Base-by-base conservation (phyloP, 2,888 invertebrate species). In the Euclidia mi region DNA sequence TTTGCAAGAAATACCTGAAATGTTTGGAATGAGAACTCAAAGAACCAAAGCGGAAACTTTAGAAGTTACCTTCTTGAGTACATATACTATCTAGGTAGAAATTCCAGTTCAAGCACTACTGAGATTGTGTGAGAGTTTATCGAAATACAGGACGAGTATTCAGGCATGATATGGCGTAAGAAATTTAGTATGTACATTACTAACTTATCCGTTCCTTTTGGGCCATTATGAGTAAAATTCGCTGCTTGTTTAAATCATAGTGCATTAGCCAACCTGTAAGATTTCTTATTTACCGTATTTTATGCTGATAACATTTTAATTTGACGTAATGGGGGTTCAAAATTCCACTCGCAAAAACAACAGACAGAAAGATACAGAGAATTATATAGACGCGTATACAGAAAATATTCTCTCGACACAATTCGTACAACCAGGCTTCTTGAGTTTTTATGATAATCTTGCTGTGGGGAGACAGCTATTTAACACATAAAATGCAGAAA, bases 121-220 rank as follows among this genome's bases (percentile, higher is more conserved):
- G 84, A 81, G 82, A 81, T 82, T 78, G 69, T 78, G 76, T 81
- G 84, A 86, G 84, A 85, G 84, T 85, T 85, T 88, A 91, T 88
- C 89, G 84, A 89, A 91, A 92, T 90, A 91, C 91, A 90, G 88
- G n/a, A n/a, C n/a, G n/a, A n/a, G n/a, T 90, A 90, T 91, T 90
- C 89, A 88, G 89, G 89, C 88, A 89, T 87, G 86, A 89, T 81
- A 91, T 91, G 91, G 92, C 91, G 84, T 73, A 70, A 79, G 87
- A 88, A 91, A 92, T 88, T 90, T 86, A 82, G 85, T 88, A 81
- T n/a, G n/a, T n/a, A n/a, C n/a, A n/a, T n/a, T n/a, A n/a, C n/a
- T n/a, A n/a, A n/a, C n/a, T n/a, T n/a, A n/a, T n/a, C n/a, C n/a
- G n/a, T n/a, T n/a, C n/a, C n/a, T n/a, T n/a, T n/a, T n/a, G n/a